Evolutionary conservation across 2,888 invertebrate genomes (phyloP).

Genomic region (Macaria notata): DNA sequence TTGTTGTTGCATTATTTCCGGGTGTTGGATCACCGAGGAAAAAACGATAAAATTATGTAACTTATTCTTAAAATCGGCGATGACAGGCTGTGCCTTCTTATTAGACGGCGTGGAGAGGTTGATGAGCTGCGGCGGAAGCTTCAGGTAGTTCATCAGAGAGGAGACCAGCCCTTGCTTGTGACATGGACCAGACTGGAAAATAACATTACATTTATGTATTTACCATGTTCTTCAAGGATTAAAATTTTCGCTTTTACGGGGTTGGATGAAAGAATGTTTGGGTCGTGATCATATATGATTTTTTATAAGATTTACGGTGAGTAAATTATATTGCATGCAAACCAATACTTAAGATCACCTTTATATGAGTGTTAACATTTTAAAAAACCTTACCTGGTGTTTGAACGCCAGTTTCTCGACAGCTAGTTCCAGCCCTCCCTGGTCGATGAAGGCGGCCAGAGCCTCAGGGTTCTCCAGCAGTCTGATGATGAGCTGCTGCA

Average conservation of each 20-base stretch:
- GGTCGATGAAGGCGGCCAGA: conserved; percentile 87
- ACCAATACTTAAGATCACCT: not conserved
- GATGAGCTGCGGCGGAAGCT: conserved; percentile 74
- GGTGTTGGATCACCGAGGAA: conserved; percentile 86
- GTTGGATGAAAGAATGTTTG: too few species aligned
- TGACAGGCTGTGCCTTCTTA: conserved; percentile 72
- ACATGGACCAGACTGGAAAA: conserved; percentile 84
- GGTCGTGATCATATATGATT: too few species aligned
- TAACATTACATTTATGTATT: not conserved
- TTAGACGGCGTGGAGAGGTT: conserved; percentile 77
- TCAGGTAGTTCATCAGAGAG: conserved; percentile 84
- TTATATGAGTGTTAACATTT: not conserved
- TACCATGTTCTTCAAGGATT: too few species aligned
- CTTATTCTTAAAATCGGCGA: conserved; percentile 56
- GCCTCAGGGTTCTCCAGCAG: conserved; percentile 90
- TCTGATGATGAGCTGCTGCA: conserved; percentile 91
- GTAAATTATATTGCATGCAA: not conserved
- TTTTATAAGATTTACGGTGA: too few species aligned
- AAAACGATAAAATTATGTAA: not conserved
- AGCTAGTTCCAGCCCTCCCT: conserved; percentile 89
- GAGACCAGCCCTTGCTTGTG: conserved; percentile 86
- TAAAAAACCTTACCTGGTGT: conserved; percentile 73
- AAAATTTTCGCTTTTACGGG: too few species aligned
- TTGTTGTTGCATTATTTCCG: conserved; percentile 92
- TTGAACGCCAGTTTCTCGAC: conserved; percentile 90